Conservation (phyloP, 2,797 vertebrate genomes). For the Heterohyrax brucei region DNA sequence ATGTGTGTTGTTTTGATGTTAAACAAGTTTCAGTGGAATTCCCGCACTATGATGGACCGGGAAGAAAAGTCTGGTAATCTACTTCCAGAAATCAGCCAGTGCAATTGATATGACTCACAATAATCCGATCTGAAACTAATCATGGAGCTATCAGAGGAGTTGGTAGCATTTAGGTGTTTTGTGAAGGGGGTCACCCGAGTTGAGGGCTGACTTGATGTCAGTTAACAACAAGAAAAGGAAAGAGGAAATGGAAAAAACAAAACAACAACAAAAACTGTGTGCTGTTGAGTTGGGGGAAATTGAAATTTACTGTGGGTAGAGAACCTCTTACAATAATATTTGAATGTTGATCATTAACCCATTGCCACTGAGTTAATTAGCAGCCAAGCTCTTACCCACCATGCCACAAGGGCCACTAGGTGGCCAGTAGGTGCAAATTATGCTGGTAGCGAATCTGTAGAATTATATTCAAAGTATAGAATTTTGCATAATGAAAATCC, state of each 20-base stretch:
- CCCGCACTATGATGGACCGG: background rate
- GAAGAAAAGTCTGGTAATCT: background rate
- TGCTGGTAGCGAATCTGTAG: background rate
- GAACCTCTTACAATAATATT: background rate
- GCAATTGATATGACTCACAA: no score
- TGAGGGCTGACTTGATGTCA: no score
- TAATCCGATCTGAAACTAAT: no score
- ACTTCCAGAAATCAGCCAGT: background rate
- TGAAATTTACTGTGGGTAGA: background rate
- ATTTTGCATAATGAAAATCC: slow-evolving; percentile 41
- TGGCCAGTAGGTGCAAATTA: background rate
- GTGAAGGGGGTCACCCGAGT: no score
- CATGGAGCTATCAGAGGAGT: no score
- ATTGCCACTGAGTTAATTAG: no score
- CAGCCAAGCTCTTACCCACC: no score
- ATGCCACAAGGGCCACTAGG: no score
- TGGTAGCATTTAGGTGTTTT: no score
- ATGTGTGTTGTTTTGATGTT: background rate
- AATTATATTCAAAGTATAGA: background rate
- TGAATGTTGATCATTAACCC: background rate
- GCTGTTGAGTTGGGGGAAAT: background rate
- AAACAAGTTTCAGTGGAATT: background rate
- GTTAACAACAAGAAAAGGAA: background rate
- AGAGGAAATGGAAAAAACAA: background rate
- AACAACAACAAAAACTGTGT: background rate